A percentile compares a stretch with the other conserved stretches of the same genome.
These are phyloP conservation scores for Arbacia lixula DNA, from an alignment of 53 echinoderm and acorn worm species.

Conservation along the genomic window DNA sequence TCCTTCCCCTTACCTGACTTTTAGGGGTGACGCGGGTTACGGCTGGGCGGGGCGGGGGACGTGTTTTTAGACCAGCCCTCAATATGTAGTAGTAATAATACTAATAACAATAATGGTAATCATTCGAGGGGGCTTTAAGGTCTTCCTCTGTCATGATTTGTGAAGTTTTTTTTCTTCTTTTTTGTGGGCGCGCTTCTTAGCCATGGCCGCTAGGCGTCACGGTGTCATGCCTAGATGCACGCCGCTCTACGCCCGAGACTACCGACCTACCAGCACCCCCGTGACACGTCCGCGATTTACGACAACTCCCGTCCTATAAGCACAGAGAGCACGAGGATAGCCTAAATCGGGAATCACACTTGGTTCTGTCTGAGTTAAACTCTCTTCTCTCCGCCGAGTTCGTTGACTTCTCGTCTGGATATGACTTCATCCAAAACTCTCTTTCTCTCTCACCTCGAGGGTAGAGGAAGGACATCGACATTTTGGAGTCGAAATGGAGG, in stretches of 20 bases:
- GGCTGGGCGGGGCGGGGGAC: constrained; percentile 47
- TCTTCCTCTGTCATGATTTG: too few relatives aligned
- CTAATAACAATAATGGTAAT: too few relatives aligned
- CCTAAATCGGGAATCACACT: constrained; percentile 24
- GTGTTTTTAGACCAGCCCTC: too few relatives aligned
- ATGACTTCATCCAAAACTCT: constrained; percentile 30
- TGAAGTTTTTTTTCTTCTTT: neutral
- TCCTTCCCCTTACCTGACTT: neutral
- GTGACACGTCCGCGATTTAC: constrained; percentile 17
- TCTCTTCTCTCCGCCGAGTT: constrained; percentile 2
- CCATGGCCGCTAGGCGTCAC: constrained; percentile 47
- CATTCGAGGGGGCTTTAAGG: too few relatives aligned
- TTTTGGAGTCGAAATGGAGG: constrained; percentile 24
- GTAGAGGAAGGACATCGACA: constrained; percentile 44
- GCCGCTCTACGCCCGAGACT: constrained; percentile 43
- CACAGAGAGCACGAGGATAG: neutral
- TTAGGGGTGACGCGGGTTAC: constrained; percentile 12
- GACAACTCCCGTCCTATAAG: neutral
- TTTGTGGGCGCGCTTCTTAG: neutral
- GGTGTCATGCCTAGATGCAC: constrained; percentile 25
- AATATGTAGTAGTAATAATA: too few relatives aligned
- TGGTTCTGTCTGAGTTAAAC: constrained; percentile 43
- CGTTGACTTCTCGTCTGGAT: constrained; percentile 37
- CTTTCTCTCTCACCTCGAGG: constrained; percentile 4
- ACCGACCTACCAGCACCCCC: constrained; percentile 21